Base-by-base conservation (phyloP, 1,140 invertebrate species). In the Eriosoma lanigerum region DNA sequence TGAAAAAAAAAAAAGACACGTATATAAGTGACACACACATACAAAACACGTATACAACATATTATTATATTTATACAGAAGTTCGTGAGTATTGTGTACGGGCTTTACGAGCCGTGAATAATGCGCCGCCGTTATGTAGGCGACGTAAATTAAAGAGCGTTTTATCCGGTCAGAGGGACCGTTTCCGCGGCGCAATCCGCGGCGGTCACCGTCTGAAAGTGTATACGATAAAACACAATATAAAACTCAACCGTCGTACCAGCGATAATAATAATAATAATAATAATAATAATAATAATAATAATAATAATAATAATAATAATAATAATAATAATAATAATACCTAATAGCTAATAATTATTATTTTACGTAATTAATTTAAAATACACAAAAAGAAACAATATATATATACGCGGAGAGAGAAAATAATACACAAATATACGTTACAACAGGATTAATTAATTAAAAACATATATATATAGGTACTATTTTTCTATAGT, bases 131-230 rank as follows among this genome's bases (percentile, higher is more conserved):
- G 66, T 68, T 48, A 19, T 48, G 66, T n/a, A 21, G 24, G 68
- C 68, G 68, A 52, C 68, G 48, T 72, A 72, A 72, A 72, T 72
- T 72, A 72, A 72, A 72, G 68, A 72, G 68, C 68, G 68, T 72
- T 72, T 72, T 72, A 72, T 72, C 24, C 46, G 46, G 15, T 72
- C 26, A 24, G 68, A 52, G 44, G 68, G 68, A 72, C 66, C 9
- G 21, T 46, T 21, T 19, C 32, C 66, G 66, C 19, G 19, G 38
- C 64, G 44, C 2, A 9, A 19, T n/a, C 29, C 24, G 24, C 21
- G 2, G 21, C 9, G 21, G 19, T n/a, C 50, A 4, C 19, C 50
- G 12, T 52, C 50, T 8, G 50, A 0, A 19, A n/a, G 50, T n/a
- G 50, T n/a, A 8, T 52, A 56, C 4, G 1, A 15, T 48, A 48